Base-by-base conservation (phyloP, 2,888 invertebrate genomes). In the Cosmia pyralina region DNA sequence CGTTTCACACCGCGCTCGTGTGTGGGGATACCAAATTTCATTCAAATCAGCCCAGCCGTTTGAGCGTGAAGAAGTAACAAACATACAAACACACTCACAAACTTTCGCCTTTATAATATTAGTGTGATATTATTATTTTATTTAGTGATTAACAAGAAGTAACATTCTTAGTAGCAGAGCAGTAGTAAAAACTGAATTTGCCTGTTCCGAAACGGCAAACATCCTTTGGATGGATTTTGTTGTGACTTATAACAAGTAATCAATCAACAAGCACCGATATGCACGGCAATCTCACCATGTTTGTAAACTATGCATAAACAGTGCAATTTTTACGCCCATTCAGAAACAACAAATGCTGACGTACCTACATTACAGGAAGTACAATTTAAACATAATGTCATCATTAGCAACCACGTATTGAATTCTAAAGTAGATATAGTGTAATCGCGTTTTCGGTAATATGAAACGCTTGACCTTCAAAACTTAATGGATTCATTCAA, bases 391-490 rank as follows among this genome's bases (percentile, higher is more conserved):
- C 48, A 28, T 41, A 58, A 48, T 48, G 28, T 57, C 22, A 38
- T 38, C 38, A 38, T 38, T 38, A 38, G 4, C 2, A 4, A 2
- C 38, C 38, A 5, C 38, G 4, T 38, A 41, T 19, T 41, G 28
- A 28, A 52, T 64, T 28, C 41, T 41, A 11, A 19, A 48, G 13
- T 19, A 48, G 19, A 28, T 19, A 41, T n/a, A 52, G 38, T 17
- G 10, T 41, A 72, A 72, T 71, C 41, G 52, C 53, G 17, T 38
- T 55, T 63, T 72, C 28, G 28, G 28, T 55, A 62, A 46, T 17
- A 34, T 19, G 44, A 19, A 15, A 13, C 1, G 22, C 0, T 8
- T 72, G 58, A 19, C 73, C 73, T 74, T 65, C 34, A 22, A 57
- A 57, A 6, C 10, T 5, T 52, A 74, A 65, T 66, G 44, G 15